Percentiles rank a stretch among this genome's conserved stretches.
Evolutionary conservation across 2,113 vertebrate species (phyloP).

Genomic region (Anser brachyrhynchus): DNA sequence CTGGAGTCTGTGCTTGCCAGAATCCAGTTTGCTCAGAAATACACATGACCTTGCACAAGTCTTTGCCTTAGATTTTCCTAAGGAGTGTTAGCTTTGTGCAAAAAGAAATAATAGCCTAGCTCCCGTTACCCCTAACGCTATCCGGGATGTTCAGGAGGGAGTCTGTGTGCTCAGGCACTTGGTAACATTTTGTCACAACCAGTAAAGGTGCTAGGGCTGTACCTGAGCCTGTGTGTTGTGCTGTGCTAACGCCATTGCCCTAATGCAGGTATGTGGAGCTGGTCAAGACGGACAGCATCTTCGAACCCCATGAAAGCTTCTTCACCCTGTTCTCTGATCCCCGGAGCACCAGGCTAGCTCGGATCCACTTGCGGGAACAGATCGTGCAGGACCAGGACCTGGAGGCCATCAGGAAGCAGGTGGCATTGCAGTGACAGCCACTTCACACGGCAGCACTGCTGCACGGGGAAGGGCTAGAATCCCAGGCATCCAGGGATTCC

Average conservation of each 20-base stretch:
- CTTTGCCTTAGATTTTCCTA: neutral
- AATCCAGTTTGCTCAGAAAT: neutral
- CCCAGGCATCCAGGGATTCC: neutral
- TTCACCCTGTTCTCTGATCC: constrained; percentile 96
- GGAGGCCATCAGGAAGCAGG: constrained; percentile 95
- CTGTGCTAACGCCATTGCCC: neutral
- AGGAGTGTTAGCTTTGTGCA: neutral
- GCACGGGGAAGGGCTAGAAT: neutral
- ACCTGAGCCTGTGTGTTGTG: neutral
- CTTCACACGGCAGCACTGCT: rapidly evolving
- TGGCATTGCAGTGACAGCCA: constrained; percentile 32
- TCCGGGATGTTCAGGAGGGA: neutral
- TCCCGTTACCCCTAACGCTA: neutral
- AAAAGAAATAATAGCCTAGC: neutral
- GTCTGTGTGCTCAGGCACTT: rapidly evolving
- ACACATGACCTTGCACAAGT: neutral
- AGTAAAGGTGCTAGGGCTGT: neutral
- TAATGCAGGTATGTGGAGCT: constrained; percentile 90
- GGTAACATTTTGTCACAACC: neutral
- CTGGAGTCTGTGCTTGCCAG: neutral
- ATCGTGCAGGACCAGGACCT: constrained; percentile 92
- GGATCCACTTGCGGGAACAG: constrained; percentile 91
- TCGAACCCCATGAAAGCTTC: constrained; percentile 91
- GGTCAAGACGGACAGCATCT: constrained; percentile 91
- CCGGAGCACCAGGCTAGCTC: constrained; percentile 90